Conservation (phyloP, 1,140 invertebrate species). For the Gerris buenoi region DNA sequence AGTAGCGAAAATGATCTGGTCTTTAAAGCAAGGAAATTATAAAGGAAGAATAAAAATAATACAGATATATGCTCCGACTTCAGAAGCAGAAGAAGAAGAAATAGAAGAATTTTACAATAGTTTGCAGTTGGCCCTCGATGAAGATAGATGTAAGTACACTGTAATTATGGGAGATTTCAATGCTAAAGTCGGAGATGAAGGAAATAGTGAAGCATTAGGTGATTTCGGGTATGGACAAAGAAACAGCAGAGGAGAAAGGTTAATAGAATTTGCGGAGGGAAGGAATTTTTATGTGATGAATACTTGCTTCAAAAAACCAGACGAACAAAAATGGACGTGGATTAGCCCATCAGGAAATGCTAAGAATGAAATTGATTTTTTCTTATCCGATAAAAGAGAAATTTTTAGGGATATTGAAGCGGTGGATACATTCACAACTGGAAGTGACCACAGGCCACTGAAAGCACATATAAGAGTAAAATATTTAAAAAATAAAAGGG, state of each 20-base stretch:
- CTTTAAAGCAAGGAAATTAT: not conserved
- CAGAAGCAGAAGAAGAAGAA: not conserved
- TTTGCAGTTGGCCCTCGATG: not conserved
- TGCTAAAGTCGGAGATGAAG: not conserved
- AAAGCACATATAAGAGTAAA: not conserved
- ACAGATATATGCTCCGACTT: not conserved
- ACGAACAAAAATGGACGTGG: not conserved
- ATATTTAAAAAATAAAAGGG: not conserved
- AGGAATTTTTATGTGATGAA: constrained; percentile 25
- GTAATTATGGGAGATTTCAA: not conserved
- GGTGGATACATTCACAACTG: not conserved
- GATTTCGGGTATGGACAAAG: not conserved
- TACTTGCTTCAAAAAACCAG: constrained; percentile 21
- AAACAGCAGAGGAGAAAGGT: not conserved
- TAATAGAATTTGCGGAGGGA: constrained; percentile 24
- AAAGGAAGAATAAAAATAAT: not conserved
- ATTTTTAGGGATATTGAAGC: not conserved
- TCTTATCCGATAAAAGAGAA: not conserved
- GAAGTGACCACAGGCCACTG: not conserved
- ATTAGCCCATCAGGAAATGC: not conserved
- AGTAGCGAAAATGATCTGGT: not conserved
- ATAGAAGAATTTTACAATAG: not conserved
- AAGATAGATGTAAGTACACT: not conserved
- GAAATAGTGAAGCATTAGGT: not conserved
- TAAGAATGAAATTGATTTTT: not conserved